Evolutionary conservation across 2,797 vertebrate genomes (phyloP), one percentile per base, ranked within the genome.

Genomic region (Serranus cabrilla): DNA sequence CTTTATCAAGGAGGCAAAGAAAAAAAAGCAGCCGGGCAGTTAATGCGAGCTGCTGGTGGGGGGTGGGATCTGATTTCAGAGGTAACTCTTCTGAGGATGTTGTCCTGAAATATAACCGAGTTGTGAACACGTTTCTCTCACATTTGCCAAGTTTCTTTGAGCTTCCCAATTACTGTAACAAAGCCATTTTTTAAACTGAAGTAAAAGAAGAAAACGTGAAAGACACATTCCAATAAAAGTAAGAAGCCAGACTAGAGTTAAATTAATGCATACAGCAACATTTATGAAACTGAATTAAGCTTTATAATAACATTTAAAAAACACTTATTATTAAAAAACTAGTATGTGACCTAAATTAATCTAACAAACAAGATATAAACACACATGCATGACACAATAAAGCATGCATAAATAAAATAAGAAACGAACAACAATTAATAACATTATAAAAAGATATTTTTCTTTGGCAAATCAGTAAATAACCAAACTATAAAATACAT

Each of bases 31-130:
- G 51, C 40, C 60, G 76, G 77, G 67, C 77, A 76, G 80, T 81
- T 61, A 81, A 43, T 81, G 54, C 64, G 61, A 77, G 62, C 50
- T 87, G 73, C 61, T 66, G 73, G 62, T 56, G 39, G 59, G 62
- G 63, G 61, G 71, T 65, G 5, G 64, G 68, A 72, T 87, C 77
- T 79, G 23, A 80, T 87, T 87, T 89, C 78, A 78, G 56, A 51
- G 40, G 46, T 54, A 71, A 67, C 58, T 84, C 70, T 60, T 73
- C 52, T 69, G 37, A 74, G 75, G 65, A 45, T 73, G 56, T 59
- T 78, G 60, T 62, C 14, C 57, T 87, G 43, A 74, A 76, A 59
- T 74, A 63, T 58, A 70, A 39, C 40, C 50, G 43, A 57, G 52
- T 50, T 71, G 51, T 60, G 37, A 63, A 60, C 42, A 52, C 12